phyloP scores from a whole-genome alignment of 1,140 invertebrate genomes.

The Argopecten irradians region DNA sequence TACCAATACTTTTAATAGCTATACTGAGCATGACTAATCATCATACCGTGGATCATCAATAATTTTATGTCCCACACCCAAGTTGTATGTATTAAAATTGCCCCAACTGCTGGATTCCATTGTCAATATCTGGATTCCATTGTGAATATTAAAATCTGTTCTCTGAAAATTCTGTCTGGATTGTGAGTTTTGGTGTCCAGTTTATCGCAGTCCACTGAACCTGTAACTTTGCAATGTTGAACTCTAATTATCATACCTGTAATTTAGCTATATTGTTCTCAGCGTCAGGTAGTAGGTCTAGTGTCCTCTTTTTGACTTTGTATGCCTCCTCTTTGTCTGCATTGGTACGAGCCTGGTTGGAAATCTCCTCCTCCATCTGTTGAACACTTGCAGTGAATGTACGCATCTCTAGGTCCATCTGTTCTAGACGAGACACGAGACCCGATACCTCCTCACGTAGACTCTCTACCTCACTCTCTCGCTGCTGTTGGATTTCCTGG shows the following conservation, averaged over 20 bases:
- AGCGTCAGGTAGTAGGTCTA: conserved; percentile 81
- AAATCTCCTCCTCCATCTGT: conserved; percentile 73
- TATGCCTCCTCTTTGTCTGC: conserved; percentile 72
- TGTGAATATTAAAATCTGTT: too few species aligned
- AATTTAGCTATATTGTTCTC: conserved; percentile 83
- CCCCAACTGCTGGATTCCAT: too few species aligned
- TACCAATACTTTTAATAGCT: too few species aligned
- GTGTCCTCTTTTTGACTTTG: conserved; percentile 80
- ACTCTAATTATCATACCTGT: conserved; percentile 67
- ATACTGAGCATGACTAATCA: too few species aligned
- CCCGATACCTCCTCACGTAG: conserved; percentile 70
- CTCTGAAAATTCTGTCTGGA: too few species aligned
- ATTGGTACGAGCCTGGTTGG: conserved; percentile 53
- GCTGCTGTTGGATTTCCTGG: conserved; percentile 73
- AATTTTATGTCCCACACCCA: too few species aligned
- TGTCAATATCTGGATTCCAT: too few species aligned
- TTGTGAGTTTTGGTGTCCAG: too few species aligned
- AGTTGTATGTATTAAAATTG: too few species aligned
- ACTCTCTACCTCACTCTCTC: conserved; percentile 71
- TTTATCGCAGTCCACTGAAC: too few species aligned
- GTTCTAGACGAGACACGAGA: conserved; percentile 64
- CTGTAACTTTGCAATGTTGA: too few species aligned
- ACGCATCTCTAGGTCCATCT: conserved; percentile 67
- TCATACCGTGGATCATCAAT: too few species aligned
- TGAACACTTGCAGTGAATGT: conserved; percentile 70